Conservation (phyloP, 2,797 vertebrate genomes). For the Adrianichthys oophorus region DNA sequence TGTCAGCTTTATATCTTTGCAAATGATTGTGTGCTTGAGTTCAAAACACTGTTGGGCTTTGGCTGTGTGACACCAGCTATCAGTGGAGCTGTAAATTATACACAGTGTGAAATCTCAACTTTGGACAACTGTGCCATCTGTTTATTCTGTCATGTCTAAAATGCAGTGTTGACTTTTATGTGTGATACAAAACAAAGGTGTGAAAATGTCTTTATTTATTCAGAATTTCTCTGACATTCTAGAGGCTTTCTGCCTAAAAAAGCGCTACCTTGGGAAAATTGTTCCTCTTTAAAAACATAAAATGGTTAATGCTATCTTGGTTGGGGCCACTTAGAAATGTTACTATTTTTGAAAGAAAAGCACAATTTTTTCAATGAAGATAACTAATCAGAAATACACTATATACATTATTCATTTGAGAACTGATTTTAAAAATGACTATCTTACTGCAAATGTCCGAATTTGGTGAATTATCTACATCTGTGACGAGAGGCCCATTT, state of each 20-base stretch:
- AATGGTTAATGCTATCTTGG: no score
- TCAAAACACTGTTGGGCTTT: conserved; percentile 32
- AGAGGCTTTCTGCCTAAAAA: background rate
- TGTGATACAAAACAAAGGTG: conserved; percentile 25
- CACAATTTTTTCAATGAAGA: no score
- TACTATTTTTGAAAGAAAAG: no score
- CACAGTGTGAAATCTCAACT: conserved; percentile 65
- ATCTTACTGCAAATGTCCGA: no score
- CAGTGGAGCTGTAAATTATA: conserved; percentile 63
- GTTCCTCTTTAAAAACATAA: no score
- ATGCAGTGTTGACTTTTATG: conserved; percentile 33
- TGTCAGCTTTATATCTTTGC: conserved; percentile 5
- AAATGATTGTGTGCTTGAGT: conserved; percentile 24
- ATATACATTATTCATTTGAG: no score
- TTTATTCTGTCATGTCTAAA: conserved; percentile 41
- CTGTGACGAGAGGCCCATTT: no score
- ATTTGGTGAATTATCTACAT: no score
- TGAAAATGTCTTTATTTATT: conserved; percentile 6
- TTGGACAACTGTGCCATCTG: conserved; percentile 50
- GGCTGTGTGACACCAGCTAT: conserved; percentile 41
- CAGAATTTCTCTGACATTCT: background rate
- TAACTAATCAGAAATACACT: no score
- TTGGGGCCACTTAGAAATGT: no score
- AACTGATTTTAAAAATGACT: no score
- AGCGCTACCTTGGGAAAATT: no score